These are phyloP conservation scores for Tachysurus fulvidraco DNA, from an alignment of 2,113 vertebrate genomes.

Conservation along the genomic window DNA sequence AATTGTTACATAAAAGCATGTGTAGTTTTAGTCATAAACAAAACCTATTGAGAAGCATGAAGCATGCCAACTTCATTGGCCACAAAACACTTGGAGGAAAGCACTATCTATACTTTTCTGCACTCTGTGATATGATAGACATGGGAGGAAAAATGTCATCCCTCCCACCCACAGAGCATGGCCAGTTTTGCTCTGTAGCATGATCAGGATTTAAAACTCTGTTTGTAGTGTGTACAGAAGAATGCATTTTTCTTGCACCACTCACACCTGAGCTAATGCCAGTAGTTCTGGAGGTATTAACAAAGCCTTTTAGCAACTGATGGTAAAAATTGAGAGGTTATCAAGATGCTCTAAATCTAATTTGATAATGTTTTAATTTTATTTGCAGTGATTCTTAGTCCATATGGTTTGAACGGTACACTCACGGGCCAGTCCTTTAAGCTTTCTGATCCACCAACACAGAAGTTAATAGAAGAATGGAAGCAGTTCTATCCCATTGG, in stretches of 20 bases:
- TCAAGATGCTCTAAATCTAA: background rate
- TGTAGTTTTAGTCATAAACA: background rate
- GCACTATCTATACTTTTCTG: background rate
- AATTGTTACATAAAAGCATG: background rate
- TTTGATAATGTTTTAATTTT: background rate
- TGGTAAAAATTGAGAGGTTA: background rate
- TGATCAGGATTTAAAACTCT: background rate
- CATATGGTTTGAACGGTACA: conserved; percentile 94
- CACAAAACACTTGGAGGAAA: background rate
- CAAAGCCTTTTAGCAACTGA: background rate
- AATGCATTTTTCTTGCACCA: background rate
- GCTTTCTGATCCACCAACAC: conserved; percentile 93
- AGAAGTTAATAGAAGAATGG: conserved; percentile 98
- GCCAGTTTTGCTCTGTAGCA: background rate
- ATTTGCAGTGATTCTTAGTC: conserved; percentile 91
- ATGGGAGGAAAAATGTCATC: background rate
- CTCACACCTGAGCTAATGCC: background rate
- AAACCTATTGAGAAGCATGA: background rate
- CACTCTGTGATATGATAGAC: background rate
- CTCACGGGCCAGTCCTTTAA: conserved; percentile 98
- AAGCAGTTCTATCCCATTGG: conserved; percentile 98
- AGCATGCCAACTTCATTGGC: background rate
- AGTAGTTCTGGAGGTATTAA: background rate
- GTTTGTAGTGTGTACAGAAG: background rate
- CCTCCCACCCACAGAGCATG: background rate